Evolutionary conservation across 2,888 invertebrate species (phyloP).

Genomic region (Fissipunctia ypsillon): DNA sequence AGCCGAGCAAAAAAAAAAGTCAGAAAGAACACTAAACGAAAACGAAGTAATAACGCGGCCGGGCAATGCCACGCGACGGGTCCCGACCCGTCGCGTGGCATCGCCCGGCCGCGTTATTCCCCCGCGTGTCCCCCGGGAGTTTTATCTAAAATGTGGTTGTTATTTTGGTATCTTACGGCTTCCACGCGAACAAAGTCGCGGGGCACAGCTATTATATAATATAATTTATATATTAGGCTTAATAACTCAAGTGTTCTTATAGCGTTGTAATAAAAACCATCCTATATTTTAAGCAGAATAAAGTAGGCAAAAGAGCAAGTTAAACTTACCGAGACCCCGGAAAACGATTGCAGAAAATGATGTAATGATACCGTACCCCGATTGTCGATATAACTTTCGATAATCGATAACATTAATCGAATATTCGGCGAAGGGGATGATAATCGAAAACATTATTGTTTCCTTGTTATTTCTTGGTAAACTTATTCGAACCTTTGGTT

Average conservation of each 20-base stretch:
- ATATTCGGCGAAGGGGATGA: constrained; percentile 24
- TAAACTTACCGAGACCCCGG: constrained; percentile 11
- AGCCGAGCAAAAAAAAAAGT: no score
- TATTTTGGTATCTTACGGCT: no score
- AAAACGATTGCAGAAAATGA: constrained; percentile 36
- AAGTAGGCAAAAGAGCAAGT: not conserved
- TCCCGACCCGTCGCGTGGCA: no score
- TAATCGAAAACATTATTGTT: constrained; percentile 50
- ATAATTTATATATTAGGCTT: no score
- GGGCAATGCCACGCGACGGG: no score
- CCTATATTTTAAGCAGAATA: constrained; percentile 11
- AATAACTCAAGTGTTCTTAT: not conserved
- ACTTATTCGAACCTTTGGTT: constrained; percentile 36
- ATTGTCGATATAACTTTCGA: constrained; percentile 39
- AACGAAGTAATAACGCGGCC: no score
- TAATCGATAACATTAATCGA: constrained; percentile 50
- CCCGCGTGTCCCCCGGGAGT: no score
- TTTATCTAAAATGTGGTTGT: no score
- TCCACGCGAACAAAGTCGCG: no score
- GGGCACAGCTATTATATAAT: no score
- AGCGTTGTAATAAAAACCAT: not conserved
- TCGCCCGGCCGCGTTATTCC: no score
- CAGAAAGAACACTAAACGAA: no score
- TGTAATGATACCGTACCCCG: constrained; percentile 15
- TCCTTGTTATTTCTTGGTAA: constrained; percentile 35